A percentile compares a stretch with the other conserved stretches of the same genome.
Conservation (phyloP, 2,888 invertebrate species). For the Harmothoe impar region DNA sequence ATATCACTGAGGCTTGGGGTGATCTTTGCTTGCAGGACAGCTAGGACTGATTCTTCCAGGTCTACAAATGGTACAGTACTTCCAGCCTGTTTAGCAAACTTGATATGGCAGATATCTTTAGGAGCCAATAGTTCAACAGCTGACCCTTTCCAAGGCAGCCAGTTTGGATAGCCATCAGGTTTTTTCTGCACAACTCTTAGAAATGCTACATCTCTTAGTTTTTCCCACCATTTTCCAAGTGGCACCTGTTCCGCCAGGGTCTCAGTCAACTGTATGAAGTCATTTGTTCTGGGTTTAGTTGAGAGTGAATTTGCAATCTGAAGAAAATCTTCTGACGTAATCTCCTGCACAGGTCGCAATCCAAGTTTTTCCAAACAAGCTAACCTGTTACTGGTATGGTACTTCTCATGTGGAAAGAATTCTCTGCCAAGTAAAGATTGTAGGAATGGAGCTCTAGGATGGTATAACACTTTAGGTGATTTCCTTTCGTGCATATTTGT, state of each 20-base stretch:
- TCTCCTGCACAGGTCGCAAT: slow-evolving; percentile 62
- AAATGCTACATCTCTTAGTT: slow-evolving; percentile 67
- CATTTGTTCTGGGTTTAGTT: slow-evolving; percentile 39
- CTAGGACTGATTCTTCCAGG: slow-evolving; percentile 63
- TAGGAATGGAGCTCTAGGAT: not conserved
- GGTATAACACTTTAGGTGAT: not conserved
- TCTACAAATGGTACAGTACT: slow-evolving; percentile 70
- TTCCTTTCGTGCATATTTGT: not conserved
- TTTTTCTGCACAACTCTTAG: slow-evolving; percentile 62
- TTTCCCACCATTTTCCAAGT: slow-evolving; percentile 53
- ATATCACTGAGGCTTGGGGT: slow-evolving; percentile 63
- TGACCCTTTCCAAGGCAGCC: slow-evolving; percentile 59
- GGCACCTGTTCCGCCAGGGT: not conserved
- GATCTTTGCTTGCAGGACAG: slow-evolving; percentile 65
- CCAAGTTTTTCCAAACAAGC: not conserved
- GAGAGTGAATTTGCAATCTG: slow-evolving; percentile 67
- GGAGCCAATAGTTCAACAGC: slow-evolving; percentile 66
- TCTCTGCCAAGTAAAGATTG: not conserved
- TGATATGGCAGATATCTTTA: slow-evolving; percentile 65
- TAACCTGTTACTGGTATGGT: not conserved
- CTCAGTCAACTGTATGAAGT: slow-evolving; percentile 62
- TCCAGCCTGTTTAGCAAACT: slow-evolving; percentile 66
- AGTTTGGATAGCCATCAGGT: slow-evolving; percentile 67
- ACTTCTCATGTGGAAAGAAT: not conserved
- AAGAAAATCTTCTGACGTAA: slow-evolving; percentile 67